phyloP scores from a whole-genome alignment of 2,888 invertebrate genomes.

The Caenorhabditis imperialis region DNA sequence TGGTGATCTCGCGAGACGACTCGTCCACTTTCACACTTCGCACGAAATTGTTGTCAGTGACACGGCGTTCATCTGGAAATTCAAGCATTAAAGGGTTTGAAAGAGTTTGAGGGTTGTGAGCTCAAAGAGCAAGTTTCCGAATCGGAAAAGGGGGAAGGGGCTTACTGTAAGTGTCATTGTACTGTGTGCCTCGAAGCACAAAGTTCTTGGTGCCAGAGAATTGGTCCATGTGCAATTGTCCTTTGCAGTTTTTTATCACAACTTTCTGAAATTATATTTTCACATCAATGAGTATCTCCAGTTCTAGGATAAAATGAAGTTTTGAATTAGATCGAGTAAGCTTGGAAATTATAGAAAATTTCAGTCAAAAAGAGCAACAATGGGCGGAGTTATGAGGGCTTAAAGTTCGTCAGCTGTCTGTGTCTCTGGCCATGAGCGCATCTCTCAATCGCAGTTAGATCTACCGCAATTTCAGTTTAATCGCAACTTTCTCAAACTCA shows the following conservation, averaged over 20 bases:
- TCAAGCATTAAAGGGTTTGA: not conserved
- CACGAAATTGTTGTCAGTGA: constrained; percentile 41
- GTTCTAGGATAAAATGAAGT: too few relatives aligned
- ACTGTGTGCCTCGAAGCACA: constrained; percentile 44
- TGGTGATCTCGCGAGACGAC: constrained; percentile 38
- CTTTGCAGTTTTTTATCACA: constrained; percentile 54
- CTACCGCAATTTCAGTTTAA: too few relatives aligned
- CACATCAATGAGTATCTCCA: not conserved
- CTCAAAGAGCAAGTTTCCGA: too few relatives aligned
- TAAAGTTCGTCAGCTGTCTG: too few relatives aligned
- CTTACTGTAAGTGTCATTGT: constrained; percentile 48
- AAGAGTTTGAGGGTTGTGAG: not conserved
- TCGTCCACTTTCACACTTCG: constrained; percentile 51
- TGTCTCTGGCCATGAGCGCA: too few relatives aligned
- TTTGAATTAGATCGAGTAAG: too few relatives aligned
- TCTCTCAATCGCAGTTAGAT: too few relatives aligned
- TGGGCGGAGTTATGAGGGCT: too few relatives aligned
- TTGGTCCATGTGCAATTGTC: constrained; percentile 53
- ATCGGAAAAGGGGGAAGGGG: too few relatives aligned
- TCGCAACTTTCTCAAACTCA: too few relatives aligned
- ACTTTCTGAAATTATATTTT: constrained; percentile 41
- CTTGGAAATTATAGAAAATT: too few relatives aligned
- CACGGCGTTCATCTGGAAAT: constrained; percentile 40
- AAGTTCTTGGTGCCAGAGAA: constrained; percentile 53
- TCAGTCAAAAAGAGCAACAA: too few relatives aligned